Conservation (phyloP, 1,140 invertebrate genomes). For the Polyergus mexicanus region DNA sequence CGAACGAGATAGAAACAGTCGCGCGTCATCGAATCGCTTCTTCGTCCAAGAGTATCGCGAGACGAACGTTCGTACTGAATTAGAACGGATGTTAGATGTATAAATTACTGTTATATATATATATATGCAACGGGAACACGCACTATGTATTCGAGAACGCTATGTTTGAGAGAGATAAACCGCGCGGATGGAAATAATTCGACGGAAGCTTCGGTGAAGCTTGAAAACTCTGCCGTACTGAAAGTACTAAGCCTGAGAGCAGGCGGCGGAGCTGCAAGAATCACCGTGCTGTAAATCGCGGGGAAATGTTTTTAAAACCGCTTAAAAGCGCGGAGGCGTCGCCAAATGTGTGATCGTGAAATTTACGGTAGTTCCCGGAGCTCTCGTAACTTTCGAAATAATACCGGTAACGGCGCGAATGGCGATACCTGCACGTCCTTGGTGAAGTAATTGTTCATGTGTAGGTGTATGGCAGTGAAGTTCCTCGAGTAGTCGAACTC, state of each 20-base stretch:
- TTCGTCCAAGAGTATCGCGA: not conserved
- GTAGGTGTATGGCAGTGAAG: slow-evolving; percentile 91
- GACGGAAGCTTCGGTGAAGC: not conserved
- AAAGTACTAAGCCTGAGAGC: slow-evolving; percentile 20
- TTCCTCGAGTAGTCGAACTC: slow-evolving; percentile 92
- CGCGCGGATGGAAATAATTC: slow-evolving; percentile 32
- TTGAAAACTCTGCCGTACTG: slow-evolving; percentile 17
- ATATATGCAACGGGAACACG: not conserved
- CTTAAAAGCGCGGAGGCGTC: slow-evolving; percentile 36
- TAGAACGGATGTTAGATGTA: not conserved
- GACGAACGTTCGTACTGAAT: slow-evolving; percentile 15
- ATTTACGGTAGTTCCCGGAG: slow-evolving; percentile 56
- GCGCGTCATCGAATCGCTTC: slow-evolving; percentile 33
- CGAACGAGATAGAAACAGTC: slow-evolving; percentile 36
- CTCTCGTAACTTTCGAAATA: slow-evolving; percentile 64
- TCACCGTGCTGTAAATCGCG: slow-evolving; percentile 50
- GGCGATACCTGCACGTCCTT: slow-evolving; percentile 89
- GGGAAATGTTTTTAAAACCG: slow-evolving; percentile 61
- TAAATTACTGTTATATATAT: not conserved
- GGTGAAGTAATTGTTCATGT: slow-evolving; percentile 90
- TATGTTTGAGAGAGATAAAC: slow-evolving; percentile 11
- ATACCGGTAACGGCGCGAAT: slow-evolving; percentile 45
- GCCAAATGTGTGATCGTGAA: slow-evolving; percentile 59
- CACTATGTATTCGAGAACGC: not conserved
- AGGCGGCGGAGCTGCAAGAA: slow-evolving; percentile 6